Conservation (phyloP, 2,113 vertebrate species). For the Neogale vison region DNA sequence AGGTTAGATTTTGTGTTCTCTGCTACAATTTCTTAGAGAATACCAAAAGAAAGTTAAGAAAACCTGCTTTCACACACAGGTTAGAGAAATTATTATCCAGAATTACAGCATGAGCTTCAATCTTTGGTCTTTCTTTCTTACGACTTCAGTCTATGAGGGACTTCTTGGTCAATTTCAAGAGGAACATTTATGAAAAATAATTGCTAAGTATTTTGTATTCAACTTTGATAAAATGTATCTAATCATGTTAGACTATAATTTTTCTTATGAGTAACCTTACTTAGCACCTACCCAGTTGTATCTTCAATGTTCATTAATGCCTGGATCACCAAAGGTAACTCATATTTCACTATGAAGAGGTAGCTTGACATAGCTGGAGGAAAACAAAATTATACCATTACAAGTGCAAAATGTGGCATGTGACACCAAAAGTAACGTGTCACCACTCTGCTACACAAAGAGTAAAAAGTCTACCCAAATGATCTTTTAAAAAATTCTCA, state of each 20-base stretch:
- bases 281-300: conserved; percentile 89
- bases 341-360: conserved; percentile 99
- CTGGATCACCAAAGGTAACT: conserved; percentile 96
- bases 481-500: conserved; percentile 75
- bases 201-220: background rate
- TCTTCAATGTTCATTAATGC: conserved; percentile 89
- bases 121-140: background rate
- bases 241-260: conserved; percentile 13
- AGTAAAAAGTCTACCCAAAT: conserved; percentile 38
- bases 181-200: background rate
- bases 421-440: conserved; percentile 70
- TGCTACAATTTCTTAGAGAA: background rate
- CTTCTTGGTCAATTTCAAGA: background rate
- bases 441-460: conserved; percentile 61
- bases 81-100: background rate
- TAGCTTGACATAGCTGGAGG: conserved; percentile 98
- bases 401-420: conserved; percentile 81
- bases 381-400: conserved; percentile 87
- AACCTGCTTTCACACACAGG: background rate
- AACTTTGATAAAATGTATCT: conserved; percentile 46
- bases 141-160: background rate
- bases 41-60: background rate
- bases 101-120: background rate
- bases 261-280: conserved; percentile 82
- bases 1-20: background rate